Base-by-base conservation (phyloP, 2,797 vertebrate genomes). In the Lophotriccus pileatus region DNA sequence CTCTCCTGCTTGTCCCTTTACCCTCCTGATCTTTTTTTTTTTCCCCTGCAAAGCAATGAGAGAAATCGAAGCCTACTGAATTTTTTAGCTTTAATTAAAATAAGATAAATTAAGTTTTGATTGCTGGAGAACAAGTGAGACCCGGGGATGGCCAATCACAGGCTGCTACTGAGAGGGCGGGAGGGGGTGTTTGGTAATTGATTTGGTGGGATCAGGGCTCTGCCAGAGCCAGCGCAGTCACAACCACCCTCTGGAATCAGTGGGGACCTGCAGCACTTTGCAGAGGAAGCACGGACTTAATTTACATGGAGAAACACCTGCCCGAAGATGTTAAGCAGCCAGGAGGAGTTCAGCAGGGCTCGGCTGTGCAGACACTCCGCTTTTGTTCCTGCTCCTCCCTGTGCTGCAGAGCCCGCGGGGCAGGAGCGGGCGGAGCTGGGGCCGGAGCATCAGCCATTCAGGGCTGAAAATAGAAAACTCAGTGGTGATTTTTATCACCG, bases 41-140 rank as follows among this genome's bases (percentile, higher is more conserved):
- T 3, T 1, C 25, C 7, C 10, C 41, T 66, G 46, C 60, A 88
- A 94, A 92, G 83, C 79, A 84, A 49, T 53, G 56, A 70, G 37
- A 73, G 34, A 68, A 84, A 79, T 27, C 2, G 52, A 63, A 86
- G 79, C 55, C 64, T 73, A 15, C n/a, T 22, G 87, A 59, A 39
- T 34, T 47, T 83, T 87, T 62, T 25, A 64, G 68, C 68, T 73
- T 70, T 79, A 90, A 86, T 95, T 81, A 88, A 89, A 87, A 46
- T 23, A 47, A 77, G 76, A 81, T 52, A 80, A 94, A 93, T 90
- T 13, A 67, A 91, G 43, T 80, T 95, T 80, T 70, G 82, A 72
- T 73, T 46, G 70, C 72, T 89, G 41, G 7, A 44, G 82, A 76
- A 81, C 32, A 47, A 67, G 69, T 10, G 75, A 53, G 63, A 34